Evolutionary conservation across 2,888 invertebrate genomes (phyloP), one percentile per base, ranked within the genome.

Genomic region (Parnassius glacialis): DNA sequence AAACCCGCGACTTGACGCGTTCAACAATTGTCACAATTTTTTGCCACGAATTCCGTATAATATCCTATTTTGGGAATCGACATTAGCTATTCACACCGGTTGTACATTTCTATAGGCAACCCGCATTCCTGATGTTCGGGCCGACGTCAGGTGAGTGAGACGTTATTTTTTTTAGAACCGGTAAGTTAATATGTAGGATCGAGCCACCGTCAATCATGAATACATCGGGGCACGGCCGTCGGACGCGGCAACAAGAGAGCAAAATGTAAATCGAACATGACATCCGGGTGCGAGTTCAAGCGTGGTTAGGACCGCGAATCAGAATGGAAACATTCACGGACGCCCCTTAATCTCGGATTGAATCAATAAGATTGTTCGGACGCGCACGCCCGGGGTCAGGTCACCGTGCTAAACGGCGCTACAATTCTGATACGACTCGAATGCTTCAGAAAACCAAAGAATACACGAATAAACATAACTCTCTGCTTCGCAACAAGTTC

Each of bases 241-340:
- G 74, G 81, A 81, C 76, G 78, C 74, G 71, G 79, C 74, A 80
- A 79, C 78, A 75, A 83, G 79, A 81, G 81, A 79, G 76, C 83
- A 71, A 81, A 84, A 84, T 82, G 80, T 80, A 81, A 84, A 84
- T 80, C 78, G 74, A 82, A 86, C 84, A 85, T 83, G 87, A 87
- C 87, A 88, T 89, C 88, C 87, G 87, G 88, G 85, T 86, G 87
- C 82, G 78, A 83, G 86, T 84, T 87, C 85, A 87, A 79, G 1
- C 48, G 48, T 13, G 48, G 13, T 13, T 48, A 1, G 48, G 48
- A 77, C 77, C 73, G 81, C 82, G 71, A 78, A 84, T 80, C 80
- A 78, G 84, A 83, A 87, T 86, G 85, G 84, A 85, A 83, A 84
- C 85, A 83, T 87, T 82, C 80, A 81, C 78, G 80, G 79, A 79